Base-by-base conservation (phyloP, 2,797 vertebrate genomes). In the Neopelma chrysocephalum region DNA sequence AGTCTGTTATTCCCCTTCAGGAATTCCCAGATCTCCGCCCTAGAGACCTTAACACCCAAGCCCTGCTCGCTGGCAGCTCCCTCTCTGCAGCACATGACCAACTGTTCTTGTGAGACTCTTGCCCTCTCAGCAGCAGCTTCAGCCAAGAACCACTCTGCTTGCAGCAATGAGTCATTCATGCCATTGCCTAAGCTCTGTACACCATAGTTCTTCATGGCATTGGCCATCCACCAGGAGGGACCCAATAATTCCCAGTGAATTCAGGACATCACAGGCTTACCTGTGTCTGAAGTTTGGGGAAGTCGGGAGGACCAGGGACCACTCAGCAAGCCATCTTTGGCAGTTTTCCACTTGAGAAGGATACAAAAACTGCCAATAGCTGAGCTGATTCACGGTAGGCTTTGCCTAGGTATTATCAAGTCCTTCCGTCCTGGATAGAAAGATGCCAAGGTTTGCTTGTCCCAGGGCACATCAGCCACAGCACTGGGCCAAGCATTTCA, bases 221-320 rank as follows among this genome's bases (percentile, higher is more conserved):
- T 58, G 25, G 4, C 7, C 0, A 0, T 45, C 18, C 27, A 47
- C 16, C 12, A 71, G 13, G 4, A 77, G 1, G 7, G 16, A 70
- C 12, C 0, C 5, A 32, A 3, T 34, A 75, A 61, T 61, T 69
- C 50, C 10, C 11, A 3, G 38, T 22, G 23, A 91, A 62, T 9
- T 23, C 72, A 50, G 50, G 18, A 17, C 15, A 54, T 42, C 0
- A 0, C 26, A 73, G 32, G 7, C 11, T 82, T 72, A 43, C 15
- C 15, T 0, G 0, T 3, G 0, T 53, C 43, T 77, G 43, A 42
- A 48, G 10, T 66, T 1, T 72, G 60, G 26, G 32, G 25, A 50
- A 73, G 6, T 2, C 2, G 2, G 11, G 25, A 69, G 47, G 36
- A 79, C 15, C 50, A 86, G 36, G 36, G 53, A 72, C 15, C 15